Base-by-base conservation (phyloP, 2,113 vertebrate species). In the Lophochroa leadbeateri region DNA sequence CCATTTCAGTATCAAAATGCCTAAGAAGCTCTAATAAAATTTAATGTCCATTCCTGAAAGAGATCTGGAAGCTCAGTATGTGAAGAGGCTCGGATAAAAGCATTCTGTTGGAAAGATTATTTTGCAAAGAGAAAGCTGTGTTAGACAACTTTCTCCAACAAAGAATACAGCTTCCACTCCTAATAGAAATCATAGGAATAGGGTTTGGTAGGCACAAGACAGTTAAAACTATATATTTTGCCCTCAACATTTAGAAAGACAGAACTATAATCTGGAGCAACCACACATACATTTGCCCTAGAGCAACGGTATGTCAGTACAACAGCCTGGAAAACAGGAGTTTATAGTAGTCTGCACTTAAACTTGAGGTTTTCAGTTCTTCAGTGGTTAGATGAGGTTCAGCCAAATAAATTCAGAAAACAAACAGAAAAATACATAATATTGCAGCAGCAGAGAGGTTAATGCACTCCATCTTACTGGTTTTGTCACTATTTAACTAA, bases 341-440 rank as follows among this genome's bases (percentile, higher is more conserved):
- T 89, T 95, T 89, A 88, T 86, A 94, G 82, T 9, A 97, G 37
- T 31, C 88, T 96, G 78, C 88, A 90, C 74, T 94, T 92, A 88
- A 97, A 88, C 69, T 82, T 87, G 85, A 92, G 82, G 92, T 65
- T 92, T 96, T 86, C 68, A 82, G 84, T 92, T 97, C 87, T 80
- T 91, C 60, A 24, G 94, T 31, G 90, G 88, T 94, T 96, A 93
- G 85, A 64, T 80, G 27, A 4, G 7, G 92, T 92, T 95, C 86
- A 81, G 86, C 78, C 90, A 96, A 95, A 84, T 84, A 95, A 68
- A 96, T 94, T 92, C 88, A 88, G 86, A 96, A 94, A 95, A 90
- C 78, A 94, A 95, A 89, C 64, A 96, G 33, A 29, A 69, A 92
- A 97, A 95, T 55, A 78, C 31, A 68, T 74, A 71, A 76, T 84